Conservation (phyloP, 2,113 vertebrate genomes). For the Isurus oxyrinchus region DNA sequence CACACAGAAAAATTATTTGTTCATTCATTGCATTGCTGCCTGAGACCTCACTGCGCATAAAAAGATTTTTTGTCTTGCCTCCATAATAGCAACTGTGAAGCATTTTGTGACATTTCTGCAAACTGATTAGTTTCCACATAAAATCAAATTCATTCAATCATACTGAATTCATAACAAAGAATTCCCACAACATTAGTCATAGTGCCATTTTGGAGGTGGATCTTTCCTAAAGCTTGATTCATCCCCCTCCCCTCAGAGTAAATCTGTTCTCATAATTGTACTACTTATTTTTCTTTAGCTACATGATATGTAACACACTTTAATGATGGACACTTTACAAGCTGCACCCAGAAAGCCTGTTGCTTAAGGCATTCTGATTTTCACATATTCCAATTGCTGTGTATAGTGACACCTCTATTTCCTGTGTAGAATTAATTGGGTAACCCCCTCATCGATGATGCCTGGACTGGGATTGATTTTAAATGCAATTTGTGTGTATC, state of each 20-base stretch:
- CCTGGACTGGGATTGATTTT: neutral
- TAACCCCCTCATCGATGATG: neutral
- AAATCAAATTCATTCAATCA: neutral
- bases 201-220: neutral
- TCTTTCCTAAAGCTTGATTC: neutral
- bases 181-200: neutral
- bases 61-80: neutral
- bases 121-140: neutral
- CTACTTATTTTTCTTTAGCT: neutral
- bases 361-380: neutral
- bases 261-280: no score
- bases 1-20: neutral
- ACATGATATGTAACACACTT: neutral
- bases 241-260: neutral
- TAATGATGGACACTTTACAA: no score
- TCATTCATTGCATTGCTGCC: neutral
- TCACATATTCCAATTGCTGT: neutral
- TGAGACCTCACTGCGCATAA: neutral
- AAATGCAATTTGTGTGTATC: neutral
- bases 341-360: no score
- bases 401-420: no score
- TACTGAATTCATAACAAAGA: neutral
- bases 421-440: neutral
- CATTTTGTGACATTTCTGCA: neutral
- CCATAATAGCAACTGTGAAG: neutral